Evolutionary conservation across 2,797 vertebrate genomes (phyloP), one percentile per base, ranked within the genome.

Genomic region (Tauraco hartlaubi): DNA sequence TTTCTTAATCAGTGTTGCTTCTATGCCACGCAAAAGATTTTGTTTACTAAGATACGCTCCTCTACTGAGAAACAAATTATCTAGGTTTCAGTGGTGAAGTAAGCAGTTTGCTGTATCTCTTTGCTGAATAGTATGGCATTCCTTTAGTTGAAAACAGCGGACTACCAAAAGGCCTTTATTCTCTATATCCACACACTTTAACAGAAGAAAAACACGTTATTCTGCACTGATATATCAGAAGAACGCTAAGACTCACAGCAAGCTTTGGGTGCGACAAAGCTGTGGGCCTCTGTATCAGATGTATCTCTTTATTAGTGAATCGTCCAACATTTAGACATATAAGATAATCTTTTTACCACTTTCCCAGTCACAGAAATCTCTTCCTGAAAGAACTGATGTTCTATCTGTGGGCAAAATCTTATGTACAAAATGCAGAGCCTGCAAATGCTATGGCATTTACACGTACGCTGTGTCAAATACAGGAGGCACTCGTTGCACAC

Each of bases 381-480:
- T 43, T 62, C 11, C 54, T 75, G 58, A 56, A 77, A 69, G 19
- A 89, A 41, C 0, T 28, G 25, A 18, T 9, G 7, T 43, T 37
- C 3, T 28, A 46, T 3, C 17, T 19, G 13, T 21, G 63, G 22
- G 46, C n/a, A 91, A 87, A 92, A 44, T 25, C 48, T 49, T 21
- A 46, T 2, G 0, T 9, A n/a, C 31, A 19, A 26, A 56, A 61
- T 2, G 26, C 13, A n/a, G 44, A 72, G 11, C n/a, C 22, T 59
- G 49, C 9, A 68, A 46, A 86, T 48, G 25, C 39, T 31, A 5
- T 1, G 35, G 22, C 39, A 20, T 71, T 37, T 49, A 23, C 11
- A 21, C 9, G 2, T 5, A 8, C 0, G 0, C 44, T 54, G 33
- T 39, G 31, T 23, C 2, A 2, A 33, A 61, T 6, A 14, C 33